Percentiles rank a stretch among this genome's conserved stretches.
Conservation (phyloP, 2,888 invertebrate species). For the Agrotis exclamationis region DNA sequence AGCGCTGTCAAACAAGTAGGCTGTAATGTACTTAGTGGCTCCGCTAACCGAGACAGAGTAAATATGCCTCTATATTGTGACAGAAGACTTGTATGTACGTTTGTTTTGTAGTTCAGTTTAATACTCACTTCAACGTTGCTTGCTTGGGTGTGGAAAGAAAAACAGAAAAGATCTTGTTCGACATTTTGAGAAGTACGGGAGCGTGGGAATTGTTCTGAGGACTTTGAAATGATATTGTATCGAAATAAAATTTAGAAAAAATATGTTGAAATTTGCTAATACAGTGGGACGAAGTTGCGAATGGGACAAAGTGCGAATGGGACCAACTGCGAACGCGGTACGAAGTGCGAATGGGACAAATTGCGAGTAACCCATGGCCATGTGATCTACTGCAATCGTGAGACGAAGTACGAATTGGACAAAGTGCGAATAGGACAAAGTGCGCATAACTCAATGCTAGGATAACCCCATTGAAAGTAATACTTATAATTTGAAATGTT, state of each 20-base stretch:
- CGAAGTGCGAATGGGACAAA: too few species aligned
- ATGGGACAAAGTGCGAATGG: too few species aligned
- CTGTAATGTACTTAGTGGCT: conserved; percentile 58
- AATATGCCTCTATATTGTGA: conserved; percentile 46
- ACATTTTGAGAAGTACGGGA: not conserved
- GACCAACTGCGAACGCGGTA: too few species aligned
- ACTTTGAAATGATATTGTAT: too few species aligned
- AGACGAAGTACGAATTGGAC: too few species aligned
- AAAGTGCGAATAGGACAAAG: too few species aligned
- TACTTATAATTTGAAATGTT: not conserved
- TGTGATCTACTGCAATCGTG: too few species aligned
- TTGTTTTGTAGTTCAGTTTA: conserved; percentile 35
- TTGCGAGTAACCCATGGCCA: too few species aligned
- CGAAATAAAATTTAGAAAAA: too few species aligned
- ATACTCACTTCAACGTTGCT: conserved; percentile 12
- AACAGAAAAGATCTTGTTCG: not conserved
- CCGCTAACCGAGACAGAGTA: conserved; percentile 41
- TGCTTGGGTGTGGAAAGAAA: conserved; percentile 3
- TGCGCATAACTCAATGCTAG: too few species aligned
- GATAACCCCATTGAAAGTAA: not conserved
- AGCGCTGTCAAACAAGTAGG: conserved; percentile 60
- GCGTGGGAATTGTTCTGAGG: conserved; percentile 22
- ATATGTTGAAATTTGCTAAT: too few species aligned
- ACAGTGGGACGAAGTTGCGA: too few species aligned
- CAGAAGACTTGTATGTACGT: conserved; percentile 5